Base-by-base conservation (phyloP, 2,113 vertebrate genomes). In the Nanorana parkeri region DNA sequence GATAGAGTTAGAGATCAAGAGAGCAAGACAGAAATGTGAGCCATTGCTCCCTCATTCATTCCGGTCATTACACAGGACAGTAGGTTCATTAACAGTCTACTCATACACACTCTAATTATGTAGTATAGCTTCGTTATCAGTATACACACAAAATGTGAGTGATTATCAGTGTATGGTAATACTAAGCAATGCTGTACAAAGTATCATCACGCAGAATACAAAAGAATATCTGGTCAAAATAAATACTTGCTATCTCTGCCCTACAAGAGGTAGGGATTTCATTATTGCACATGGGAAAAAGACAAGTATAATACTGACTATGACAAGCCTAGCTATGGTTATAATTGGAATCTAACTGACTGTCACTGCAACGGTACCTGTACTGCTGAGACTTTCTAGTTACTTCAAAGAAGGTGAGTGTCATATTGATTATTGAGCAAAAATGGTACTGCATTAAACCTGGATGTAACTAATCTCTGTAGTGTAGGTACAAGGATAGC, bases 41-140 rank as follows among this genome's bases (percentile, higher is more conserved):
- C 58, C 72, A 20, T n/a, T 58, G 72, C 55, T 61, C 55, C 55
- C 72, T 23, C 36, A 60, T 29, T 29, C 55, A 60, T 41, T 61
- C 28, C 72, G 72, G 72, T 75, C 72, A 75, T 75, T 75, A 67
- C 47, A 17, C 61, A 56, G 61, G 76, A 24, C 60, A 65, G 24
- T 26, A 55, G 11, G 47, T 77, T 51, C 74, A 63, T 63, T 77
- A 77, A 21, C 21, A 77, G 21, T 77, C 75, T 67, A 55, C 63
- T 32, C 36, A 32, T 29, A 54, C 41, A 10, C 32, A 21, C 17
- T 15, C 24, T 78, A 65, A 78, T 78, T 78, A 66, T 78, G 19
- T 63, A 67, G 51, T 32, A 47, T 55, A 78, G 76, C 76, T 77
- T 75, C 55, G 36, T 75, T 75, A 75, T 75, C 55, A 75, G 55